Evolutionary conservation across 2,113 vertebrate genomes (phyloP).

Genomic region (human (Homo sapiens)): GRCh38 chr11:45406001-45406500

Average conservation of each 20-base stretch:
- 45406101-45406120: neutral
- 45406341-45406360: neutral
- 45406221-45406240: neutral
- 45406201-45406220: neutral
- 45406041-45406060: too few relatives aligned
- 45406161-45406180: neutral
- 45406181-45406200: accelerated
- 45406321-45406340: neutral
- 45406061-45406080: neutral
- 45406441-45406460: neutral
- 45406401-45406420: neutral
- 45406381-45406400: neutral
- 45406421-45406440: neutral
- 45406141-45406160: neutral
- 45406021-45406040: too few relatives aligned
- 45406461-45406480: constrained; percentile 60
- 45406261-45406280: neutral
- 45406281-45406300: neutral
- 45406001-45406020: neutral
- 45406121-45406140: neutral
- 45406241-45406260: neutral
- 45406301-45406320: neutral
- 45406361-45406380: neutral
- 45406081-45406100: neutral
- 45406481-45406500: constrained; percentile 15